These are phyloP conservation scores for Anastatus disparis DNA, from an alignment of 1,140 invertebrate species.

Conservation along the genomic window DNA sequence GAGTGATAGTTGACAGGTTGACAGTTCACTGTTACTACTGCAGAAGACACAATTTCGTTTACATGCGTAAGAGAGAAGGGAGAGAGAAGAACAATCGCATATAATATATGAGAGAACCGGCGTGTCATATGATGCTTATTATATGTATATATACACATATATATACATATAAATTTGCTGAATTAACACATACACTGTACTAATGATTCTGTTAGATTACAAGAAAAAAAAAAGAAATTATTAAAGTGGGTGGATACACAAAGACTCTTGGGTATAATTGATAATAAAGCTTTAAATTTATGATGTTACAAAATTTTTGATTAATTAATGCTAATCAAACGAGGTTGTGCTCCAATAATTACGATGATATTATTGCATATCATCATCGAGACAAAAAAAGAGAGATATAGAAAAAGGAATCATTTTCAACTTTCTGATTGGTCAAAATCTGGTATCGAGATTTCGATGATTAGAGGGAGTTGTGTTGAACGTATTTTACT, in stretches of 20 bases:
- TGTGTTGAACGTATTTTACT: too few relatives aligned
- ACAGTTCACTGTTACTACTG: neutral
- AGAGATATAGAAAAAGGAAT: neutral
- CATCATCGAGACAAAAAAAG: neutral
- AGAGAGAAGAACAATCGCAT: too few relatives aligned
- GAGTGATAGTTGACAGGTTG: neutral
- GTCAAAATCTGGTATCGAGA: too few relatives aligned
- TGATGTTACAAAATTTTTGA: neutral
- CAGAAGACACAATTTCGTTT: slow-evolving; percentile 26
- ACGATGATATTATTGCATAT: neutral
- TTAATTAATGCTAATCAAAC: neutral
- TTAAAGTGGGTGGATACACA: neutral
- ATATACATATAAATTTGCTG: neutral
- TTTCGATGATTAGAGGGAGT: too few relatives aligned
- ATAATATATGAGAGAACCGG: too few relatives aligned
- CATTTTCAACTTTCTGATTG: neutral
- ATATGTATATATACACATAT: neutral
- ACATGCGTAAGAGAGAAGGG: neutral
- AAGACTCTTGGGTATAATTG: neutral
- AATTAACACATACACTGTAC: too few relatives aligned
- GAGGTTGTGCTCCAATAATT: neutral
- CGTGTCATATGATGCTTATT: neutral
- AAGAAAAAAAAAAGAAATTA: too few relatives aligned
- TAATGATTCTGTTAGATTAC: too few relatives aligned
- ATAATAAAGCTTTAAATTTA: neutral